Conservation (phyloP, 2,797 vertebrate species). For the Bovichtus diacanthus region DNA sequence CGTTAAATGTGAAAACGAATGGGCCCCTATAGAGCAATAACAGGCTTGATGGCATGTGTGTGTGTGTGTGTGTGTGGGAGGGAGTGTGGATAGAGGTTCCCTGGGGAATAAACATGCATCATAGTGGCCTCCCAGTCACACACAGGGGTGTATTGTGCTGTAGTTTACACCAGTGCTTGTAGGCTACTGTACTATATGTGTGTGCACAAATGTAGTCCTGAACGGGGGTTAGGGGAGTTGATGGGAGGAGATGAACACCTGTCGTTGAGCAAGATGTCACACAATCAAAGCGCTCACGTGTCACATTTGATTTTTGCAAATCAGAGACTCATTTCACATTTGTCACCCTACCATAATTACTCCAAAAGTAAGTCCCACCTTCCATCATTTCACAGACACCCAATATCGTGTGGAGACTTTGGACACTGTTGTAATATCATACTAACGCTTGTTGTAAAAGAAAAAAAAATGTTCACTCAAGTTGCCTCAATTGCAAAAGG, state of each 20-base stretch:
- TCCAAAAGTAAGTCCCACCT: background rate
- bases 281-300: constrained; percentile 7
- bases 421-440: background rate
- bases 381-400: background rate
- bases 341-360: constrained; percentile 17
- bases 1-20: constrained; percentile 43
- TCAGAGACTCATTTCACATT: constrained; percentile 5
- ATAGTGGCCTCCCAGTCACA: constrained; percentile 22
- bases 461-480: background rate
- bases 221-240: background rate
- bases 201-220: background rate
- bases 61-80: constrained; percentile 4
- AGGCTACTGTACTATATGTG: too few species aligned
- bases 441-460: background rate
- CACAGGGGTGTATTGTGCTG: background rate
- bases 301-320: background rate
- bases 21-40: constrained; percentile 47
- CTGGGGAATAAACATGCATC: constrained; percentile 37
- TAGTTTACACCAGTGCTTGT: background rate
- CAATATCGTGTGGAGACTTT: background rate
- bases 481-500: background rate
- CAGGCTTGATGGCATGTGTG: constrained; percentile 11
- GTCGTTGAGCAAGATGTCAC: constrained; percentile 25
- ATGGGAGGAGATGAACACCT: constrained; percentile 30
- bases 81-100: constrained; percentile 9